These are phyloP conservation scores for Drosophila emarginata DNA, from an alignment of 2,888 invertebrate species.

Conservation along the genomic window DNA sequence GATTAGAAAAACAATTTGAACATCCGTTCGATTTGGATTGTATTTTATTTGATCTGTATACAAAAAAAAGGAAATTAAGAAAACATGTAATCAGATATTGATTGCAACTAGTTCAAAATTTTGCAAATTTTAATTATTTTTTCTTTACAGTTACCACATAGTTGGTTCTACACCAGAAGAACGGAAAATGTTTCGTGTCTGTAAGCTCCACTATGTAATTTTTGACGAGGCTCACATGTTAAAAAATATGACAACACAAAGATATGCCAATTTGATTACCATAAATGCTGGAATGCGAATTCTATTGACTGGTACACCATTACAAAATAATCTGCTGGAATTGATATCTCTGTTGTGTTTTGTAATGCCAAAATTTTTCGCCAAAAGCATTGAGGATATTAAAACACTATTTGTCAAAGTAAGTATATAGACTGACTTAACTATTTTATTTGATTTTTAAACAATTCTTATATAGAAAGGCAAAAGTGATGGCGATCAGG, in stretches of 20 bases:
- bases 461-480: slow-evolving; percentile 80
- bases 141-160: slow-evolving; percentile 80
- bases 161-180: slow-evolving; percentile 91
- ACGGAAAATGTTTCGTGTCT: slow-evolving; percentile 94
- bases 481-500: slow-evolving; percentile 84
- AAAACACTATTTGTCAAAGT: slow-evolving; percentile 94
- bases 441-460: slow-evolving; percentile 28
- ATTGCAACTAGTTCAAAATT: too few relatives aligned
- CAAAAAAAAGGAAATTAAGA: too few relatives aligned
- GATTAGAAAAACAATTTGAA: too few relatives aligned
- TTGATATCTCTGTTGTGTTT: slow-evolving; percentile 97
- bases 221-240: slow-evolving; percentile 99
- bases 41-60: too few relatives aligned
- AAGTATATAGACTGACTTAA: slow-evolving; percentile 81
- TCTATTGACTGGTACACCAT: slow-evolving; percentile 96
- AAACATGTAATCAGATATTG: too few relatives aligned
- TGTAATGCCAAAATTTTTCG: slow-evolving; percentile 97
- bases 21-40: too few relatives aligned
- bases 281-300: slow-evolving; percentile 94
- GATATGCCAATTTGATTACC: slow-evolving; percentile 93
- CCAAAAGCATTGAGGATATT: slow-evolving; percentile 92
- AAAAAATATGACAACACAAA: slow-evolving; percentile 97
- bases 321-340: slow-evolving; percentile 97
- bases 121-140: too few relatives aligned
- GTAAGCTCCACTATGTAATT: slow-evolving; percentile 94